phyloP scores from a whole-genome alignment of 2,888 invertebrate genomes.

The Noctua pronuba region DNA sequence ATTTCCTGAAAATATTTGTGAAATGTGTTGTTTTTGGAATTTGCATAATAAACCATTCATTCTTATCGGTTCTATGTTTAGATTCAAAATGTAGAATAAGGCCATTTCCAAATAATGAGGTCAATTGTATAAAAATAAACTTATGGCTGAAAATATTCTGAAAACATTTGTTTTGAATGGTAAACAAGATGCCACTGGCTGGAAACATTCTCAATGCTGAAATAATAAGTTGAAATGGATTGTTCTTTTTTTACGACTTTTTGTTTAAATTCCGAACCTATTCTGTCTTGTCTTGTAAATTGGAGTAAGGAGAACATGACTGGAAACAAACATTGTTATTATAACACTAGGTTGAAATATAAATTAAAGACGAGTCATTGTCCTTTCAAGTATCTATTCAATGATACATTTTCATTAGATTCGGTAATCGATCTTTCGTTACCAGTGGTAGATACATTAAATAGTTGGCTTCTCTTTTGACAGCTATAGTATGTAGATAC shows the following conservation, averaged over 20 bases:
- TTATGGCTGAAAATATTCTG: constrained; percentile 13
- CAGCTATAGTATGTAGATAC: constrained; percentile 21
- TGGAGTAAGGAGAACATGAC: not conserved
- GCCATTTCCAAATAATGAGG: constrained; percentile 54
- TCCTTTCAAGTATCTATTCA: constrained; percentile 27
- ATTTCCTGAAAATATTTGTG: not conserved
- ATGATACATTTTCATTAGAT: constrained; percentile 31
- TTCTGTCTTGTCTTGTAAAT: not conserved
- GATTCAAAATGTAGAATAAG: constrained; percentile 55
- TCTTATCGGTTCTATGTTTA: constrained; percentile 55
- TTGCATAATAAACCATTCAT: constrained; percentile 23
- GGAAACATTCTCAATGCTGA: not conserved
- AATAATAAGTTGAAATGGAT: constrained; percentile 1
- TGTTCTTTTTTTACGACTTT: not conserved
- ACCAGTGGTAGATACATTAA: constrained; percentile 24
- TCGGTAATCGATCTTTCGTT: constrained; percentile 28
- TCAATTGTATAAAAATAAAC: constrained; percentile 30
- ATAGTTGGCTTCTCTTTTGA: constrained; percentile 44
- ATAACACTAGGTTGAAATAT: not conserved
- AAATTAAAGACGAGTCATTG: constrained; percentile 25
- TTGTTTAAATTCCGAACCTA: not conserved
- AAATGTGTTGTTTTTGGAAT: constrained; percentile 25
- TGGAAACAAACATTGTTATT: not conserved
- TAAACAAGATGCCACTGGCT: constrained; percentile 31
- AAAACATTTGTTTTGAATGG: constrained; percentile 22